Percentiles rank a stretch among this genome's conserved stretches.
These are phyloP conservation scores for Acanthosepion esculentum DNA, from an alignment of 2,888 invertebrate species.

Conservation along the genomic window DNA sequence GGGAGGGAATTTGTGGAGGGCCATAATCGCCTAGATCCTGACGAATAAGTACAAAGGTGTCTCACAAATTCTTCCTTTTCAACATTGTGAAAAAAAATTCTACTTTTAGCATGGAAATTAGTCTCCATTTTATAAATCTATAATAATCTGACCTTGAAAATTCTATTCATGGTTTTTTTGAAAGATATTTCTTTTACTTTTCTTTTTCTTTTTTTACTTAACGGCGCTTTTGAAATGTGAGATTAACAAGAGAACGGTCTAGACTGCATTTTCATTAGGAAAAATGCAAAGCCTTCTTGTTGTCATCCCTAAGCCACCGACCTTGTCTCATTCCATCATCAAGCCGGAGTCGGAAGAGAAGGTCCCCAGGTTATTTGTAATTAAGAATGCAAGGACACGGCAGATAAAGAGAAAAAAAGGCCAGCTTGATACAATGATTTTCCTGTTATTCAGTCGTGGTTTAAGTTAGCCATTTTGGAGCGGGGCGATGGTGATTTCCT, in stretches of 20 bases:
- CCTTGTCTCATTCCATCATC: background rate
- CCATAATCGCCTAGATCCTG: too few relatives aligned
- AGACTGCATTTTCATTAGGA: background rate
- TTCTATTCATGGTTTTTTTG: background rate
- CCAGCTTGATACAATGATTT: background rate
- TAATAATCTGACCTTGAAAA: background rate
- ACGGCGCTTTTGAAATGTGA: background rate
- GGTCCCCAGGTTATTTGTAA: slow-evolving; percentile 18
- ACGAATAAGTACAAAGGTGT: background rate
- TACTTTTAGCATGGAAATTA: background rate
- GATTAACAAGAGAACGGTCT: background rate
- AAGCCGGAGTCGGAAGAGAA: background rate
- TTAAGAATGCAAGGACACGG: slow-evolving; percentile 13
- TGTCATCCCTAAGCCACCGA: background rate
- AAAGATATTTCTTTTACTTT: background rate
- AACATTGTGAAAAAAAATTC: background rate
- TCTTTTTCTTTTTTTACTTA: background rate
- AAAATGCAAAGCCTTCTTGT: background rate
- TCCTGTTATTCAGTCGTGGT: background rate
- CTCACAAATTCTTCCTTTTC: background rate
- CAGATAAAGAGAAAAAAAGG: background rate
- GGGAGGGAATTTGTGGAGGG: too few relatives aligned
- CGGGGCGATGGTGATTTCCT: background rate
- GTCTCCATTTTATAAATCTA: background rate
- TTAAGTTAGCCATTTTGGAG: background rate